Conservation (phyloP, 1,140 invertebrate species). For the Sycobia sp. region DNA sequence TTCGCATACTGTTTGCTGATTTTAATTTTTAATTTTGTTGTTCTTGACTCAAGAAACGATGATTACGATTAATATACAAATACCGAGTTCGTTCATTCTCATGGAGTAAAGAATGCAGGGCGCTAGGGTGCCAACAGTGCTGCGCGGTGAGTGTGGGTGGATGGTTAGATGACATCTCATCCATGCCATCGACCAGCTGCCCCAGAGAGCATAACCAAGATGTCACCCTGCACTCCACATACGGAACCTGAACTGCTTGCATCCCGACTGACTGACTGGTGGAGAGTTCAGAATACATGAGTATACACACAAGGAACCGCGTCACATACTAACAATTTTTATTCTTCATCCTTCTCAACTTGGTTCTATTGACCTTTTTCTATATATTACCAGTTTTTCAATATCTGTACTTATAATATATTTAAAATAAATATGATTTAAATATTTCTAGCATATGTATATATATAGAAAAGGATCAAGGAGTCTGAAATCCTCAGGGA, state of each 20-base stretch:
- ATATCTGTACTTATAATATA: too few species aligned
- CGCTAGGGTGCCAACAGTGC: constrained; percentile 62
- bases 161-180: constrained; percentile 59
- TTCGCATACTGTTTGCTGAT: too few species aligned
- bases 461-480: constrained; percentile 28
- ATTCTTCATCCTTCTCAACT: constrained; percentile 48
- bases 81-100: constrained; percentile 63
- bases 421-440: too few species aligned
- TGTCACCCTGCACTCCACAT: constrained; percentile 51
- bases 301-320: constrained; percentile 57
- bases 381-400: too few species aligned
- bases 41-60: constrained; percentile 57
- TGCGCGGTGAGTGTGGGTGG: constrained; percentile 58
- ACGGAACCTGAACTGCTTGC: constrained; percentile 63
- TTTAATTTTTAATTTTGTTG: constrained; percentile 10
- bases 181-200: constrained; percentile 59
- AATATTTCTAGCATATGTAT: too few species aligned
- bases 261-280: constrained; percentile 61
- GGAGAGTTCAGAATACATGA: constrained; percentile 64
- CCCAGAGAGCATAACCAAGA: constrained; percentile 54
- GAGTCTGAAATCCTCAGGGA: constrained; percentile 19
- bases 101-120: constrained; percentile 63
- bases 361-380: constrained; percentile 26
- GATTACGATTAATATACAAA: constrained; percentile 64
- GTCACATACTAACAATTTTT: constrained; percentile 55